Conservation (phyloP, 2,888 invertebrate genomes). For the Drosophila prolongata region DNA sequence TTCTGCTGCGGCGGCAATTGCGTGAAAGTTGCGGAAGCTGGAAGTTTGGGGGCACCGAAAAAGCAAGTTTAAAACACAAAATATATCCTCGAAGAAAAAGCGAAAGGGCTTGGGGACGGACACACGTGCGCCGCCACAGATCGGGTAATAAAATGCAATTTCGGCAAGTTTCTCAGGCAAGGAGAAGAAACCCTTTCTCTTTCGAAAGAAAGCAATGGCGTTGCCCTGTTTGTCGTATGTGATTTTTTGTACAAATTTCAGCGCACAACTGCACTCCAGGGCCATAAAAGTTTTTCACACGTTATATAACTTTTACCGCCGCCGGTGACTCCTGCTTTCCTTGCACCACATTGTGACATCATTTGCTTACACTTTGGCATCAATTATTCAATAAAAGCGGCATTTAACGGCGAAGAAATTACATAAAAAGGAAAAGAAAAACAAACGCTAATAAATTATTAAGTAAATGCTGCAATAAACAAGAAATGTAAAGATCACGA, state of each 20-base stretch:
- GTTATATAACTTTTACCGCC: conserved; percentile 38
- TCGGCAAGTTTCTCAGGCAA: conserved; percentile 67
- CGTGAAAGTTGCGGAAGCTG: conserved; percentile 77
- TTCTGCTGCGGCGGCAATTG: conserved; percentile 51
- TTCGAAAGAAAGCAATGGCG: conserved; percentile 70
- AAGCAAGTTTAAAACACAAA: conserved; percentile 10
- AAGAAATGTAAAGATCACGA: conserved; percentile 31
- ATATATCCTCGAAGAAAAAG: conserved; percentile 69
- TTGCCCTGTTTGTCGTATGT: conserved; percentile 47
- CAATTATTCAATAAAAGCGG: conserved; percentile 64
- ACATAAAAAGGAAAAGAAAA: conserved; percentile 61
- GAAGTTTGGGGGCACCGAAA: conserved; percentile 35
- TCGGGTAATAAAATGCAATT: conserved; percentile 68
- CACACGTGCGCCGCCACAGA: conserved; percentile 65
- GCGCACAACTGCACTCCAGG: conserved; percentile 59
- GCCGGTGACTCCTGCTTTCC: conserved; percentile 25
- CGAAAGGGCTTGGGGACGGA: conserved; percentile 67
- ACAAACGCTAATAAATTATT: conserved; percentile 65
- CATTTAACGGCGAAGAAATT: conserved; percentile 54
- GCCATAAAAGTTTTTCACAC: conserved; percentile 52
- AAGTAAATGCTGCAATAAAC: conserved; percentile 67
- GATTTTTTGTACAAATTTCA: conserved; percentile 43
- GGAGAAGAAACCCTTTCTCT: conserved; percentile 72
- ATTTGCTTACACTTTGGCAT: conserved; percentile 63
- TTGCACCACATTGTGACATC: conserved; percentile 57